Evolutionary conservation across 2,797 vertebrate genomes (phyloP).

Genomic region (Enteromius viviparus): DNA sequence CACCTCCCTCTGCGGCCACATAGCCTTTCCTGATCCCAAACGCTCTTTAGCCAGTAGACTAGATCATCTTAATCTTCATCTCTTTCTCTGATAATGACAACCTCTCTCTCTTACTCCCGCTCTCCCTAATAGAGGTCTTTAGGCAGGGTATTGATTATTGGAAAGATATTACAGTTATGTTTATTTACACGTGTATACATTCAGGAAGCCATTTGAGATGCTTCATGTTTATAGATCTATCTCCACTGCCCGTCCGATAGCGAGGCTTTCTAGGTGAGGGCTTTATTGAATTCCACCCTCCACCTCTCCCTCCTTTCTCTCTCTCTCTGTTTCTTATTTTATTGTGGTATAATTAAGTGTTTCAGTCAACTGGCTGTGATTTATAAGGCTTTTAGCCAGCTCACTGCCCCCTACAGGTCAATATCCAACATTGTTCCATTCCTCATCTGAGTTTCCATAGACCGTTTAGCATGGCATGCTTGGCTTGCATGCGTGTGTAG

Average conservation of each 20-base stretch:
- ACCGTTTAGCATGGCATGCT: conserved; percentile 18
- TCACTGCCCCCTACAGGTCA: conserved; percentile 67
- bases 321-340: conserved; percentile 45
- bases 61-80: conserved; percentile 37
- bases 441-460: conserved; percentile 42
- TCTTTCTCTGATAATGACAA: conserved; percentile 20
- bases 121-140: conserved; percentile 42
- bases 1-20: conserved; percentile 27
- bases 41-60: conserved; percentile 11
- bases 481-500: conserved; percentile 21
- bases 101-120: conserved; percentile 21
- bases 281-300: conserved; percentile 79
- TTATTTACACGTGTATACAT: conserved; percentile 76
- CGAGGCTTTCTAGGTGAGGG: conserved; percentile 69
- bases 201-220: conserved; percentile 72
- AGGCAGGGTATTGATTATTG: conserved; percentile 70
- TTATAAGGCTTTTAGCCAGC: conserved; percentile 65
- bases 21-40: conserved; percentile 27
- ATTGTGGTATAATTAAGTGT: conserved; percentile 76
- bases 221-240: conserved; percentile 74
- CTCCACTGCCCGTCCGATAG: conserved; percentile 56
- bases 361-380: conserved; percentile 74
- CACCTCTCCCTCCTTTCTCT: conserved; percentile 60
- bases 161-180: conserved; percentile 72
- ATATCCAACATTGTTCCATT: conserved; percentile 55